These are phyloP conservation scores for Phalloptychus januarius DNA, from an alignment of 2,797 vertebrate species.

Conservation along the genomic window DNA sequence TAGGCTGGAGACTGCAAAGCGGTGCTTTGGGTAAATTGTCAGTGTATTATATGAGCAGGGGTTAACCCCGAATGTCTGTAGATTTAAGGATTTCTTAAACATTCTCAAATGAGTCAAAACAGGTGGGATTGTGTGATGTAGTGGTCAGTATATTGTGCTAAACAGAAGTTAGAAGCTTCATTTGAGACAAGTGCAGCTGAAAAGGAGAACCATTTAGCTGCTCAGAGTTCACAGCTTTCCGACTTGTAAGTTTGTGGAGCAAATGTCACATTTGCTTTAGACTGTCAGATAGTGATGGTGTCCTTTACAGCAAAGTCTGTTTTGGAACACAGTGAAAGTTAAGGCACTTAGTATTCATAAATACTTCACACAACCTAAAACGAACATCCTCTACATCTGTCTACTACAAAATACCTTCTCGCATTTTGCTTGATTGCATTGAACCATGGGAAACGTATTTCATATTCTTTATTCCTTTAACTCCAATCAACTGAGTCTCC, in stretches of 20 bases:
- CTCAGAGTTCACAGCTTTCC: background rate
- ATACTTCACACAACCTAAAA: background rate
- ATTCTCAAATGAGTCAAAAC: too few relatives aligned
- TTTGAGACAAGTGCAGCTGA: background rate
- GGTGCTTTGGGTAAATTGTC: too few relatives aligned
- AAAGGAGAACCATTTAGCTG: background rate
- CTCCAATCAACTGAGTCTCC: slow-evolving; percentile 36
- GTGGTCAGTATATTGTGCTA: background rate
- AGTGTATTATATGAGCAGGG: too few relatives aligned
- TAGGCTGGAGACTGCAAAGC: too few relatives aligned
- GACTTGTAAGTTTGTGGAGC: background rate
- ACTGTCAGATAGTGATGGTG: background rate
- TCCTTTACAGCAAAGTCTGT: background rate
- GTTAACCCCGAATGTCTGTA: too few relatives aligned
- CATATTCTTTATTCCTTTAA: slow-evolving; percentile 33
- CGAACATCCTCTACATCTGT: background rate
- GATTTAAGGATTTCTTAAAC: too few relatives aligned
- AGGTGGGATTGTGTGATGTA: background rate
- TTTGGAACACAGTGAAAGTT: background rate
- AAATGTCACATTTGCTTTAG: background rate
- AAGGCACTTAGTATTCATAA: background rate
- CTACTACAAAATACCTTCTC: slow-evolving; percentile 63
- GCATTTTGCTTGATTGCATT: slow-evolving; percentile 72
- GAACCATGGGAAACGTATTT: slow-evolving; percentile 54
- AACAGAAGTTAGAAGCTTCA: background rate